Evolutionary conservation across 2,113 vertebrate species (phyloP), one percentile per base, ranked within the genome.

Genomic region (Mobula hypostoma): DNA sequence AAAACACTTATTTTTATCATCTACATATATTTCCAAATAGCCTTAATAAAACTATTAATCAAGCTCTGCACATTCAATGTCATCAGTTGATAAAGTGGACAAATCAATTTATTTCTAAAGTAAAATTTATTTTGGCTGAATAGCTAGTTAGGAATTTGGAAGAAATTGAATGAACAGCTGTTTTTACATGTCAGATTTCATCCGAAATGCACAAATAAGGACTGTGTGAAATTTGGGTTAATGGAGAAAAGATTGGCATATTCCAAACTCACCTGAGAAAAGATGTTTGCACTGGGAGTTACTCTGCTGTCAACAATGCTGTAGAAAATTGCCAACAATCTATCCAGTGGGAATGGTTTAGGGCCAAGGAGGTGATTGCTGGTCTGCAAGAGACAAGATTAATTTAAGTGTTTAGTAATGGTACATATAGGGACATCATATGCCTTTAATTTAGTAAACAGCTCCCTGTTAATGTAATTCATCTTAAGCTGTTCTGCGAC

Each of bases 301-400:
- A 99, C 98, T 96, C 98, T 97, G 95, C 96, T 98, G 96, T 99
- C 99, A 95, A 99, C 98, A 61, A 99, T 98, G 56, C 98, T 99
- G 95, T 99, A 98, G 94, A 99, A 97, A 95, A 99, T 98, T 77
- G 99, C 99, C 94, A 99, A 96, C 94, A 99, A 95, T 91, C 99
- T 97, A 96, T 99, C 99, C 95, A 99, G 95, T 76, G 98, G 98
- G 95, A 99, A 99, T 1, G 98, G 97, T 95, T 99, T 99, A n/a
- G 99, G 99, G 4, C 99, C 99, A 83, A 99, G 97, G 27, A 99
- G 97, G 95, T 99, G 99, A 96, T 98, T 99, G 96, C 98, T 99
- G 2, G 98, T 99, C 99, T 99, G 95, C 92, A 95, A 96, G 58
- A 95, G 94, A 61, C 95, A 9, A 94, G 56, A 94, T 82, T 95